phyloP scores from a whole-genome alignment of 2,797 vertebrate genomes.

The Falco concolor region DNA sequence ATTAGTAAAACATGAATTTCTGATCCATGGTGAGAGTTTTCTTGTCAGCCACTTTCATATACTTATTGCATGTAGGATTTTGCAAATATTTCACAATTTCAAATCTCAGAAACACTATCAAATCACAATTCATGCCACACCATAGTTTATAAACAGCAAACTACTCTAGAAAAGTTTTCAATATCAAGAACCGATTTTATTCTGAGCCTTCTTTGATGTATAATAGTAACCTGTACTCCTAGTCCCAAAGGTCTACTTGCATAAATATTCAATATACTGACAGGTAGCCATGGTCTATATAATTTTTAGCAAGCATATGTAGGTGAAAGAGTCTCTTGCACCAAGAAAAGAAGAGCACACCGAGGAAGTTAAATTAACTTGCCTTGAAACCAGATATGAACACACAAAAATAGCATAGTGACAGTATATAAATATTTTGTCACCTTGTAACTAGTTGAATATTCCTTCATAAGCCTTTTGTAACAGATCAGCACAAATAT shows the following conservation, averaged over 20 bases:
- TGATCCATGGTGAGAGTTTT: background rate
- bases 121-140: background rate
- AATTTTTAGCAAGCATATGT: background rate
- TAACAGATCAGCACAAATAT: background rate
- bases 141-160: background rate
- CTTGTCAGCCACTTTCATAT: background rate
- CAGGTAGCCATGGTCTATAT: background rate
- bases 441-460: background rate
- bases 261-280: background rate
- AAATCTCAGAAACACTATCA: background rate
- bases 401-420: fast-evolving
- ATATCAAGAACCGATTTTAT: background rate
- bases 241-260: background rate
- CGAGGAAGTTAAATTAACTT: background rate
- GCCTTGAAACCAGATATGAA: background rate
- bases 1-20: background rate
- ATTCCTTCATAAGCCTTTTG: background rate
- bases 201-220: background rate
- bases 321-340: background rate
- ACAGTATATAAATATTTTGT: background rate
- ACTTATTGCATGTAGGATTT: background rate
- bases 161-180: background rate
- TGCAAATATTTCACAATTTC: background rate
- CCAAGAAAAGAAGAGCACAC: background rate
- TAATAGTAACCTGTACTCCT: background rate